Conservation (phyloP, 2,797 vertebrate genomes). For the Chrysocyon brachyurus region DNA sequence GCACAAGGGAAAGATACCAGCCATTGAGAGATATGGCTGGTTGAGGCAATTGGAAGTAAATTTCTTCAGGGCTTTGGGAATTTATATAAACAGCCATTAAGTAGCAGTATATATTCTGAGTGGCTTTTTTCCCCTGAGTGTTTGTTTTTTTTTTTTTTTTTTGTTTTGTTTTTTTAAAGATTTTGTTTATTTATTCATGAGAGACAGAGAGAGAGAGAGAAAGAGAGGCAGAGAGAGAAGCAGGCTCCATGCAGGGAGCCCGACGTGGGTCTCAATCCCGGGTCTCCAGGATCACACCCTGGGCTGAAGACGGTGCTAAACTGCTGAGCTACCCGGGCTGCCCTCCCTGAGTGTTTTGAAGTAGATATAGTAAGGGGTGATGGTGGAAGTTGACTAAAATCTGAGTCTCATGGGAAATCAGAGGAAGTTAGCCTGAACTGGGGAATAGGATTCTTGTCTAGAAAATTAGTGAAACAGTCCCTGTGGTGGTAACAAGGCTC, state of each 20-base stretch:
- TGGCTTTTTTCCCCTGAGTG: background rate
- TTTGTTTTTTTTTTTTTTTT: too few relatives aligned
- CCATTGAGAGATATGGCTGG: background rate
- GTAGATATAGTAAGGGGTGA: background rate
- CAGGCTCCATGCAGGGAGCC: too few relatives aligned
- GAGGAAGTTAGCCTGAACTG: conserved; percentile 2
- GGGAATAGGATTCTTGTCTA: background rate
- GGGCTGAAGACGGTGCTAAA: too few relatives aligned
- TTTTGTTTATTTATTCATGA: too few relatives aligned
- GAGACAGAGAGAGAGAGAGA: too few relatives aligned
- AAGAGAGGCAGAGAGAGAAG: too few relatives aligned
- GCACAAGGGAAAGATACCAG: background rate
- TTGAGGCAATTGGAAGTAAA: conserved; percentile 43
- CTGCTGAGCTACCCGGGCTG: too few relatives aligned
- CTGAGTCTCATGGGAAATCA: conserved; percentile 26
- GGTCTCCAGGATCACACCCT: too few relatives aligned
- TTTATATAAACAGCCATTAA: conserved; percentile 14
- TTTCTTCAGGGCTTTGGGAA: conserved; percentile 45
- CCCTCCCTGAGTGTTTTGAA: conserved; percentile 23
- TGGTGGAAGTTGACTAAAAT: conserved; percentile 16
- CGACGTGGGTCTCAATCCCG: too few relatives aligned
- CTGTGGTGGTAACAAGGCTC: background rate
- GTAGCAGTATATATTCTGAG: background rate
- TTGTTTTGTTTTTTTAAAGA: too few relatives aligned
- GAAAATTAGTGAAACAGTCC: conserved; percentile 40